These are phyloP conservation scores for Pseudomyrmex concolor DNA, from an alignment of 1,140 invertebrate genomes.

Conservation along the genomic window DNA sequence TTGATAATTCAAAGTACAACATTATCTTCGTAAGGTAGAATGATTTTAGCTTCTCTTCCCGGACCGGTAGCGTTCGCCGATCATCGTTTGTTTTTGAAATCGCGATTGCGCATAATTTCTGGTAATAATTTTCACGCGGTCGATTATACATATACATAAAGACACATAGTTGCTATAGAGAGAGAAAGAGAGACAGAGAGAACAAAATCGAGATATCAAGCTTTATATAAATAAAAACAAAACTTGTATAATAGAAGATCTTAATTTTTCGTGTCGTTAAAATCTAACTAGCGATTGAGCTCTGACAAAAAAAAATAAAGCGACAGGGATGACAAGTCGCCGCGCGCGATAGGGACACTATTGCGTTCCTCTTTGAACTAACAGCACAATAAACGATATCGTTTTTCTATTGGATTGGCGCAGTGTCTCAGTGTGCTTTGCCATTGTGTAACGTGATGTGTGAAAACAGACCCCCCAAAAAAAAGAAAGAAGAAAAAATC, in stretches of 20 bases:
- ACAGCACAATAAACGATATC: slow-evolving; percentile 69
- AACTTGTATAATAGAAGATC: slow-evolving; percentile 37
- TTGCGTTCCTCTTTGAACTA: slow-evolving; percentile 49
- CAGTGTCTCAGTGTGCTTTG: slow-evolving; percentile 79
- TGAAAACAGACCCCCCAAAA: slow-evolving; percentile 61
- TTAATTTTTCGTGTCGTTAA: slow-evolving; percentile 62
- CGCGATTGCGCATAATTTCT: slow-evolving; percentile 40
- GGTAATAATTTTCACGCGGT: slow-evolving; percentile 56
- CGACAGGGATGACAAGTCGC: slow-evolving; percentile 19
- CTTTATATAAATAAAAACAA: slow-evolving; percentile 73
- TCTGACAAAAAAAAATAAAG: slow-evolving; percentile 13
- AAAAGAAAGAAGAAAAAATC: too few species aligned
- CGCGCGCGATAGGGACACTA: slow-evolving; percentile 21
- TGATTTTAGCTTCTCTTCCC: slow-evolving; percentile 32
- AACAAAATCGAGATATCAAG: slow-evolving; percentile 78
- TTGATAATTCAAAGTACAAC: slow-evolving; percentile 51
- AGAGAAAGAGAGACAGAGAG: too few species aligned
- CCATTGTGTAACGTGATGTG: slow-evolving; percentile 68
- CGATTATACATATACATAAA: slow-evolving; percentile 24
- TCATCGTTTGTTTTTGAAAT: slow-evolving; percentile 26
- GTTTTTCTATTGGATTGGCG: slow-evolving; percentile 73
- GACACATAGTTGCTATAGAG: slow-evolving; percentile 65
- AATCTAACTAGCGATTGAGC: slow-evolving; percentile 44
- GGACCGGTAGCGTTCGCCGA: slow-evolving; percentile 24
- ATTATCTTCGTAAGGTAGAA: slow-evolving; percentile 35